Evolutionary conservation across 1,140 invertebrate species (phyloP).

Genomic region (Pantala flavescens): DNA sequence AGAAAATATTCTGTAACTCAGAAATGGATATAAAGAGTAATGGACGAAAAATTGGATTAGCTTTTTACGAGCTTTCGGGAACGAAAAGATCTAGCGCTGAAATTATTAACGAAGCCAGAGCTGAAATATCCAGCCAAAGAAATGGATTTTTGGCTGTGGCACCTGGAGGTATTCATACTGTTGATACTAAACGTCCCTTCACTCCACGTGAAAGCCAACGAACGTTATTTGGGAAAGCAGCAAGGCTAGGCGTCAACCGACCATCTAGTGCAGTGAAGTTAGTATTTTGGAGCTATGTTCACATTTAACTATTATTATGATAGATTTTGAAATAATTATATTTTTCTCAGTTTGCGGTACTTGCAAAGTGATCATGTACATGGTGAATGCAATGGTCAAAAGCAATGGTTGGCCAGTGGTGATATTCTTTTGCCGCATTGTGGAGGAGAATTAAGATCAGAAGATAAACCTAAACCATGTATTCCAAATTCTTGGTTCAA

Average conservation of each 20-base stretch:
- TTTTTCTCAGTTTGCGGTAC: background rate
- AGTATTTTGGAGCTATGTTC: slow-evolving; percentile 20
- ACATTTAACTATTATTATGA: background rate
- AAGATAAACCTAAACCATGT: background rate
- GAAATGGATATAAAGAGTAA: background rate
- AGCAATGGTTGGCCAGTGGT: background rate
- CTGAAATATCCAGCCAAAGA: slow-evolving; percentile 35
- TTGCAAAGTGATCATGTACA: background rate
- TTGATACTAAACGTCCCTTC: slow-evolving; percentile 64
- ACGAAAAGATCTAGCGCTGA: slow-evolving; percentile 56
- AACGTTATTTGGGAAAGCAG: slow-evolving; percentile 50
- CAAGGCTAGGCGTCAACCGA: slow-evolving; percentile 39
- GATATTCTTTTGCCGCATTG: background rate
- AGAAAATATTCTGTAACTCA: background rate
- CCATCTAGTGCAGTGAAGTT: slow-evolving; percentile 72
- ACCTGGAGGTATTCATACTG: slow-evolving; percentile 33
- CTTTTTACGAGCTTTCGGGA: slow-evolving; percentile 38
- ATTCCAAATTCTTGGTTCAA: background rate
- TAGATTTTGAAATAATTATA: background rate
- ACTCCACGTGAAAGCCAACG: slow-evolving; percentile 66
- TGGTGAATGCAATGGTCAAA: background rate
- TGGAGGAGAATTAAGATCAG: background rate
- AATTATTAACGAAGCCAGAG: slow-evolving; percentile 66
- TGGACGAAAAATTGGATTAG: slow-evolving; percentile 18
- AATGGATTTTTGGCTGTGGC: background rate